Evolutionary conservation across 2,888 invertebrate genomes (phyloP).

Genomic region (Dryobota labecula): DNA sequence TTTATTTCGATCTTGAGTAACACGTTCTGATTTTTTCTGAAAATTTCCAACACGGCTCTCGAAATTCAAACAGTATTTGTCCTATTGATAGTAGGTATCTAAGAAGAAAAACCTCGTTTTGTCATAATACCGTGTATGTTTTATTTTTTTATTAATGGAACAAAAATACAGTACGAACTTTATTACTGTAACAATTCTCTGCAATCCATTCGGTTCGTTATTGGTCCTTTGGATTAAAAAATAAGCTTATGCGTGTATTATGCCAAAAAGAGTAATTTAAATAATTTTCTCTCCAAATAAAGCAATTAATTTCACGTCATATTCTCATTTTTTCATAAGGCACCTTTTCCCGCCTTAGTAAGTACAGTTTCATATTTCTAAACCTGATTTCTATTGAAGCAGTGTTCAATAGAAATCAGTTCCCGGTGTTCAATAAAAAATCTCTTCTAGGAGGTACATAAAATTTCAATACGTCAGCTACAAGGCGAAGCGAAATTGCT

Average conservation of each 20-base stretch:
- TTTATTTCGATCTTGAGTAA: background rate
- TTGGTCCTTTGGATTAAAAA: background rate
- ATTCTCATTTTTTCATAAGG: background rate
- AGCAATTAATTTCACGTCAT: background rate
- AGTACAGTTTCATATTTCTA: background rate
- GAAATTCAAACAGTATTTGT: too few relatives aligned
- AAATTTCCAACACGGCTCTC: background rate
- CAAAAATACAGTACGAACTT: background rate
- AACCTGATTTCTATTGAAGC: slow-evolving; percentile 9
- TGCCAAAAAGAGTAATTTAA: too few relatives aligned
- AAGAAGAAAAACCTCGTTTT: background rate
- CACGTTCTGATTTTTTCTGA: background rate
- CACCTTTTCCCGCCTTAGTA: background rate
- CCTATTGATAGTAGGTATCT: background rate
- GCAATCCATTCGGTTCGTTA: background rate
- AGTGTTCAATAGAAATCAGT: too few relatives aligned
- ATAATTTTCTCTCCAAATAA: too few relatives aligned
- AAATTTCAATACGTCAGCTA: slow-evolving; percentile 60
- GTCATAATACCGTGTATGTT: background rate
- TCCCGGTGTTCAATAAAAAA: slow-evolving; percentile 45
- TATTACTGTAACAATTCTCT: background rate
- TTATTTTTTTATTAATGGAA: background rate
- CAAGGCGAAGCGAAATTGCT: slow-evolving; percentile 79
- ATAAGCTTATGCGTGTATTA: background rate
- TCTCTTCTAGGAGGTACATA: slow-evolving; percentile 41